Evolutionary conservation across 2,888 invertebrate genomes (phyloP).

Genomic region (Microdon myrmicae): DNA sequence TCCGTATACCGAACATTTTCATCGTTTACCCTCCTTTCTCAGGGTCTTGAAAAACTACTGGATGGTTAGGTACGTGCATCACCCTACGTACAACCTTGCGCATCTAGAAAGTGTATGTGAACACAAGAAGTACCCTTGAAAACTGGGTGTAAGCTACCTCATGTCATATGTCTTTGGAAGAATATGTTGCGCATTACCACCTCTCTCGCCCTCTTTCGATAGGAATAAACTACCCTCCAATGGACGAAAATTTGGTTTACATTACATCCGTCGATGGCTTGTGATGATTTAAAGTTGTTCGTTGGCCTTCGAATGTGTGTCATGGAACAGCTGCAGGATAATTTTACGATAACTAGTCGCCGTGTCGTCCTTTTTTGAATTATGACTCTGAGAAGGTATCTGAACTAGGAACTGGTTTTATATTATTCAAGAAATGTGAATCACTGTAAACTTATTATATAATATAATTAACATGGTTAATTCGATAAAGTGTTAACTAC

Average conservation of each 20-base stretch:
- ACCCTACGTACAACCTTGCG: conserved; percentile 45
- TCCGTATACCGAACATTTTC: conserved; percentile 9
- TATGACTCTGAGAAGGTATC: conserved; percentile 2
- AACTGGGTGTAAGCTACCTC: conserved; percentile 47
- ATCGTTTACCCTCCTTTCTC: conserved; percentile 36
- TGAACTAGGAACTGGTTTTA: too few relatives aligned
- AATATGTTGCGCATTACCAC: conserved; percentile 39
- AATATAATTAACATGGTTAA: too few relatives aligned
- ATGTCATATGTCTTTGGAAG: conserved; percentile 28
- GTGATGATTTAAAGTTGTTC: conserved; percentile 21
- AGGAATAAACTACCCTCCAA: conserved; percentile 20
- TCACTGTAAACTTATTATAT: too few relatives aligned
- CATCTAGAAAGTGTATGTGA: conserved; percentile 21
- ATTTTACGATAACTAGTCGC: not conserved
- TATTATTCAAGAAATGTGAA: too few relatives aligned
- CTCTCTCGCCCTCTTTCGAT: not conserved
- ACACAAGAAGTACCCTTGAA: conserved; percentile 48
- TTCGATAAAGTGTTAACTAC: too few relatives aligned
- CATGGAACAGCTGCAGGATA: conserved; percentile 29
- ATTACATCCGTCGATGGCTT: conserved; percentile 11
- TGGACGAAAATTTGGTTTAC: conserved; percentile 14
- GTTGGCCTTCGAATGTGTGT: conserved; percentile 9
- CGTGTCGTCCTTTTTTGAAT: not conserved
- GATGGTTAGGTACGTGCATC: conserved; percentile 16
- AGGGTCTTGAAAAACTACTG: conserved; percentile 12